phyloP scores from a whole-genome alignment of 2,797 vertebrate species.

The Potorous gilbertii region DNA sequence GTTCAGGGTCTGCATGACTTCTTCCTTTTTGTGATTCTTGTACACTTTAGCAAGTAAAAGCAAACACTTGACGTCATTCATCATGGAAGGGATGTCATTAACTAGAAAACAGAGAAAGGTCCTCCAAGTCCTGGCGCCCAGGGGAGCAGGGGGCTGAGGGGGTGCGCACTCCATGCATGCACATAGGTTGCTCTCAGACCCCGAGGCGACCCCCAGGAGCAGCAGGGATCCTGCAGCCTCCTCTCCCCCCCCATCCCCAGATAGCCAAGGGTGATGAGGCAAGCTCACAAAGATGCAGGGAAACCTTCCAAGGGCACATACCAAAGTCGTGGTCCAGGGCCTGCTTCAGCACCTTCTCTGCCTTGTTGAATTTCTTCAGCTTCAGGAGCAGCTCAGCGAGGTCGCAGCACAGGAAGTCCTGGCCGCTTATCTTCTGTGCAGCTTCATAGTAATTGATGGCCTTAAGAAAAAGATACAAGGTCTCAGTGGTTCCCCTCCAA shows the following conservation, averaged over 20 bases:
- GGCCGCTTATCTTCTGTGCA: constrained; percentile 82
- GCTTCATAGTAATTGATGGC: constrained; percentile 87
- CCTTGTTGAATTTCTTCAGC: constrained; percentile 83
- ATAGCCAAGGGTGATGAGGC: too few relatives aligned
- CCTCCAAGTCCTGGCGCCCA: neutral
- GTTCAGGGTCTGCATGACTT: constrained; percentile 79
- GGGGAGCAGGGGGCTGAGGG: neutral
- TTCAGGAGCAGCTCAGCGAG: constrained; percentile 85
- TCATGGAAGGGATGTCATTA: constrained; percentile 81
- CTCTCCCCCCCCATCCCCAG: too few relatives aligned
- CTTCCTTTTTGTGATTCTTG: constrained; percentile 75
- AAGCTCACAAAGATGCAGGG: too few relatives aligned
- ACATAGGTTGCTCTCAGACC: too few relatives aligned
- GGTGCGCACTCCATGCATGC: neutral
- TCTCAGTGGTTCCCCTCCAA: neutral
- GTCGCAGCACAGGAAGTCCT: constrained; percentile 84
- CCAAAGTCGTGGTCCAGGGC: constrained; percentile 81
- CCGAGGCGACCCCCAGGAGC: too few relatives aligned
- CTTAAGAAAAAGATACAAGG: constrained; percentile 65
- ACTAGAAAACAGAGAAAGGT: constrained; percentile 71
- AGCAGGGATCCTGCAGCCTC: too few relatives aligned
- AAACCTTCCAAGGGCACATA: constrained; percentile 56
- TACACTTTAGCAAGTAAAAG: constrained; percentile 83
- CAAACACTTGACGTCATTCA: constrained; percentile 84
- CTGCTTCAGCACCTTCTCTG: constrained; percentile 83